phyloP scores from a whole-genome alignment of 2,113 vertebrate genomes.

The Triplophysa siluroides region DNA sequence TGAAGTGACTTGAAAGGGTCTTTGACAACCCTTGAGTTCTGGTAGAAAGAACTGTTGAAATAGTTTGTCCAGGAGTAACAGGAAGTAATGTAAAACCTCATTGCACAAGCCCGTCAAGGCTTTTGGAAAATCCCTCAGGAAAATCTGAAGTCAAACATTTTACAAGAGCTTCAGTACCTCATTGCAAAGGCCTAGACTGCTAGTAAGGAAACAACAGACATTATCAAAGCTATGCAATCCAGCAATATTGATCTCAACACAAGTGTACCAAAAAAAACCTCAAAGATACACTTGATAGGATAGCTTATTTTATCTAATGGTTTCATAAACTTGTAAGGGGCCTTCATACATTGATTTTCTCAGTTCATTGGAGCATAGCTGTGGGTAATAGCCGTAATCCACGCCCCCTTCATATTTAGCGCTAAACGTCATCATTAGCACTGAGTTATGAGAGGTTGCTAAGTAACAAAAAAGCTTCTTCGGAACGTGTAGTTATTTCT shows the following conservation, averaged over 20 bases:
- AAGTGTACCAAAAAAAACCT: background rate
- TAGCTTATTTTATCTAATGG: background rate
- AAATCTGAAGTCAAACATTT: background rate
- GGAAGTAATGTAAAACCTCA: conserved; percentile 1
- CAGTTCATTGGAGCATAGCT: background rate
- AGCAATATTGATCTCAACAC: background rate
- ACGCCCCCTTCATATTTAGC: conserved; percentile 46
- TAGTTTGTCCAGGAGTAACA: background rate
- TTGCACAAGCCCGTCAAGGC: background rate
- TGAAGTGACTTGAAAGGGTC: no score
- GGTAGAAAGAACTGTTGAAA: background rate
- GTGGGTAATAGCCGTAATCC: conserved; percentile 14
- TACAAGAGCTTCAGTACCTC: background rate
- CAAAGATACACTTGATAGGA: background rate
- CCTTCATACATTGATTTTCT: conserved; percentile 2
- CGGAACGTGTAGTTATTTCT: conserved; percentile 71
- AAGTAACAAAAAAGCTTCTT: conserved; percentile 69
- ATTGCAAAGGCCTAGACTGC: background rate
- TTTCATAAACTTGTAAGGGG: background rate
- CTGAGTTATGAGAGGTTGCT: conserved; percentile 67
- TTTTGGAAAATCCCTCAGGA: background rate
- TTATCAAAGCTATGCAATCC: background rate
- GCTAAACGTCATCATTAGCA: conserved; percentile 55
- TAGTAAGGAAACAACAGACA: background rate
- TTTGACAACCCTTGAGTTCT: no score